These are phyloP conservation scores for Vannuccia rotundouncinata DNA, from an alignment of 2,888 invertebrate species.

Conservation along the genomic window DNA sequence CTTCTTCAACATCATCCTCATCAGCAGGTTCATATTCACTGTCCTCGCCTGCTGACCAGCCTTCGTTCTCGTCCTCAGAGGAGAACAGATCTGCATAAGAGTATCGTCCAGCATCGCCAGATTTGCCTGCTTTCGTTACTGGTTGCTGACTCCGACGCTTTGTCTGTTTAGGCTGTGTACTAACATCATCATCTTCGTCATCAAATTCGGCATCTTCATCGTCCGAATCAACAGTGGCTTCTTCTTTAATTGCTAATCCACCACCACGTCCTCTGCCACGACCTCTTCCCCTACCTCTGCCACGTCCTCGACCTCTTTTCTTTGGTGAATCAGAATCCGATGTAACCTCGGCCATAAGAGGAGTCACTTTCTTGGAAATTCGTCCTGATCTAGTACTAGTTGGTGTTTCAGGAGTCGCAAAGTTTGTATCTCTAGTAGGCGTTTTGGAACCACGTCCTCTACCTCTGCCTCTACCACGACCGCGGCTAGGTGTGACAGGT, in stretches of 20 bases:
- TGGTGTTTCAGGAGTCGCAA: not conserved
- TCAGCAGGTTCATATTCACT: slow-evolving; percentile 15
- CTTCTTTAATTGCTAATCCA: not conserved
- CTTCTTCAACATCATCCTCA: not conserved
- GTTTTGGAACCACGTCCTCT: not conserved
- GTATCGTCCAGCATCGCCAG: not conserved
- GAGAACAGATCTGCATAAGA: not conserved
- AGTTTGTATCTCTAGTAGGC: not conserved
- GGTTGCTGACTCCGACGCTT: not conserved
- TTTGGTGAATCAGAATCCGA: not conserved
- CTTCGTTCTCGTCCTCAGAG: not conserved
- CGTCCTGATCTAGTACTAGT: not conserved
- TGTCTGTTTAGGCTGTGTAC: not conserved
- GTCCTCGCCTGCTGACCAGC: not conserved
- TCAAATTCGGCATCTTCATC: not conserved
- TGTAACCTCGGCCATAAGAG: not conserved
- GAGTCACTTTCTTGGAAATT: not conserved
- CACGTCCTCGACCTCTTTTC: not conserved
- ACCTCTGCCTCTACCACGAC: not conserved
- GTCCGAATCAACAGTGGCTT: not conserved
- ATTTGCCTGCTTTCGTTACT: not conserved
- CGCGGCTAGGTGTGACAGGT: not conserved
- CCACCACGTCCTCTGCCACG: not conserved
- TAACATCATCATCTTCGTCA: not conserved
- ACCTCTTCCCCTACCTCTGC: not conserved